phyloP scores from a whole-genome alignment of 37 sponge, comb jelly and placozoan genomes.

The Aplysina aerophoba region DNA sequence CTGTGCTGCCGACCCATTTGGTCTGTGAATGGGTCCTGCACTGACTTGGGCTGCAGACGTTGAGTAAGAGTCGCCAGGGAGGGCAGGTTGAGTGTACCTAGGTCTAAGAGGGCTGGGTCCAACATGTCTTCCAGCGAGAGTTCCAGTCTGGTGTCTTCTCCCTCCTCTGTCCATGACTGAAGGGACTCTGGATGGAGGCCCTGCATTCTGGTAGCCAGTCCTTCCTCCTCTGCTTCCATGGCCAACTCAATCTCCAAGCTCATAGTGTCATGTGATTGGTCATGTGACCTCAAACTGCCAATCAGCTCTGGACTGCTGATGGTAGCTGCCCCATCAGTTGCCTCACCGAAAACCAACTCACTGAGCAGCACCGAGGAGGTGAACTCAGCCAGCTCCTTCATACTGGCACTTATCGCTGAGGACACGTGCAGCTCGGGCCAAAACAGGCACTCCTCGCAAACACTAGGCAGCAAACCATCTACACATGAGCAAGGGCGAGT shows the following conservation, averaged over 20 bases:
- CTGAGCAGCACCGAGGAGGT: background rate
- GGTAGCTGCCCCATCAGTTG: background rate
- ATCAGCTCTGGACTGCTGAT: constrained; percentile 25
- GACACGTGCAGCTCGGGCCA: background rate
- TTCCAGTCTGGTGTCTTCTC: background rate
- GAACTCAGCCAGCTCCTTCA: background rate
- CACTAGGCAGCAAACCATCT: background rate
- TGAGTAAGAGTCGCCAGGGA: constrained; percentile 28
- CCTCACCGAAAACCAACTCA: background rate
- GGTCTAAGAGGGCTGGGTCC: constrained; percentile 15
- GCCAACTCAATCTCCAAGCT: constrained; percentile 9
- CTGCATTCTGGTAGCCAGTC: background rate
- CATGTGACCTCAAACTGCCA: background rate
- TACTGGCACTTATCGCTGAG: background rate
- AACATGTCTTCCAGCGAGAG: constrained; percentile 41
- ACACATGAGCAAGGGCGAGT: no score
- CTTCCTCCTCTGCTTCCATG: background rate
- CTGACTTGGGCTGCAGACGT: constrained; percentile 69
- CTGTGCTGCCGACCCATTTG: constrained; percentile 40
- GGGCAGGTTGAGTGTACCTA: constrained; percentile 38
- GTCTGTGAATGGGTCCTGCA: constrained; percentile 76
- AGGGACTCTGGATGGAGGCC: background rate
- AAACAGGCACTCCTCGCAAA: background rate
- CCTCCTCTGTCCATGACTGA: background rate
- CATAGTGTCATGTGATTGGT: constrained; percentile 11